These are phyloP conservation scores for Caenorhabditis doughertyi DNA, from an alignment of 2,888 invertebrate species.

Conservation along the genomic window DNA sequence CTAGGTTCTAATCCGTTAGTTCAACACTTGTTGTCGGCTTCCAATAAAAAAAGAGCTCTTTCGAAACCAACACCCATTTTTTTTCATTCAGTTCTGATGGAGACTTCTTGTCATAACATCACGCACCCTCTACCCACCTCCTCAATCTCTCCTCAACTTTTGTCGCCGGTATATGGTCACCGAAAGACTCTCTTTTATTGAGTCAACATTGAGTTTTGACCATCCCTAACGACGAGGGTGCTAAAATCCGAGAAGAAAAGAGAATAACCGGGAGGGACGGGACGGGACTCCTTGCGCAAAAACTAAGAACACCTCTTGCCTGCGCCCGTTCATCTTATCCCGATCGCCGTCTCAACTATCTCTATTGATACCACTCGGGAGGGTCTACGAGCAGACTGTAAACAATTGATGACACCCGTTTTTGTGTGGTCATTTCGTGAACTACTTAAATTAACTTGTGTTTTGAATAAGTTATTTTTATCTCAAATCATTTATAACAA, in stretches of 20 bases:
- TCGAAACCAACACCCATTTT: slow-evolving; percentile 20
- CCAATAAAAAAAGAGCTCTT: slow-evolving; percentile 24
- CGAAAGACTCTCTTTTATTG: slow-evolving; percentile 47
- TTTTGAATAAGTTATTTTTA: too few relatives aligned
- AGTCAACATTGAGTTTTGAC: slow-evolving; percentile 62
- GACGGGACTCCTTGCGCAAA: slow-evolving; percentile 49
- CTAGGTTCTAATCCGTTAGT: slow-evolving; percentile 51
- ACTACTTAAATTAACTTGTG: slow-evolving; percentile 25
- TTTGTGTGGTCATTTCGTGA: slow-evolving; percentile 49
- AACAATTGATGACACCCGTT: slow-evolving; percentile 58
- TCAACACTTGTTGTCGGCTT: slow-evolving; percentile 57
- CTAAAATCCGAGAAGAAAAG: slow-evolving; percentile 50
- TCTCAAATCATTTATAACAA: too few relatives aligned
- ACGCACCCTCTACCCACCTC: slow-evolving; percentile 50
- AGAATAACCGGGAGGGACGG: slow-evolving; percentile 6
- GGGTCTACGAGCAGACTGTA: slow-evolving; percentile 45
- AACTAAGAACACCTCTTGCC: slow-evolving; percentile 60
- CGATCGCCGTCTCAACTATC: slow-evolving; percentile 38
- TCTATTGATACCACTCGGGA: slow-evolving; percentile 55
- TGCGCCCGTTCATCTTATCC: slow-evolving; percentile 49
- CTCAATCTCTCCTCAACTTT: slow-evolving; percentile 45
- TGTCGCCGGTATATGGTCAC: slow-evolving; percentile 60
- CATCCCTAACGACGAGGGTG: slow-evolving; percentile 46
- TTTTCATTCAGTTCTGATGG: slow-evolving; percentile 34
- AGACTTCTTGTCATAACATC: slow-evolving; percentile 65